A percentile compares a stretch with the other conserved stretches of the same genome.
phyloP scores from a whole-genome alignment of 2,888 invertebrate species.

The Cheilosia variabilis region DNA sequence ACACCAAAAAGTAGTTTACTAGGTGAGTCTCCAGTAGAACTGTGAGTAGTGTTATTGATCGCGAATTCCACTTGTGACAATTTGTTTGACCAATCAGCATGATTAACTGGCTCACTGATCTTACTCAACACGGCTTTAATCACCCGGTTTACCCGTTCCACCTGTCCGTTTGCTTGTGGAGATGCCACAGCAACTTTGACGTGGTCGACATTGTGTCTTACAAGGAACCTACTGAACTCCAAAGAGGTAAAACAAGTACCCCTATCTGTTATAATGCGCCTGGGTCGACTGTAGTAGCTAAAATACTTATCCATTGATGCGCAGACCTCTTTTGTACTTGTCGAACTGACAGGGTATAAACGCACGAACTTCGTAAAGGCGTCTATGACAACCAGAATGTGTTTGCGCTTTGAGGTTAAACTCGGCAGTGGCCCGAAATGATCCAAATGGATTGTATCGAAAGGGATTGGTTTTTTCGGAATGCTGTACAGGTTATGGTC shows the following conservation, averaged over 20 bases:
- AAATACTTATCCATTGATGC: conserved; percentile 15
- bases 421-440: conserved; percentile 21
- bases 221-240: conserved; percentile 10
- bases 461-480: conserved; percentile 28
- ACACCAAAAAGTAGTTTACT: too few species aligned
- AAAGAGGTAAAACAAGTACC: conserved; percentile 40
- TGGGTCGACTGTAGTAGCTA: conserved; percentile 9
- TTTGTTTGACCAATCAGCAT: too few species aligned
- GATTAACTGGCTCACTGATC: too few species aligned
- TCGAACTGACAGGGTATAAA: conserved; percentile 6
- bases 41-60: too few species aligned
- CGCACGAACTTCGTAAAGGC: not conserved
- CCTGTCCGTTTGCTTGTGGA: too few species aligned
- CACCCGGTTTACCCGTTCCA: too few species aligned
- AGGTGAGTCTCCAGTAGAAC: too few species aligned
- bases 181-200: not conserved
- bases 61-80: too few species aligned
- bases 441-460: conserved; percentile 18
- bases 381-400: too few species aligned
- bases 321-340: conserved; percentile 12
- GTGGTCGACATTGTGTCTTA: not conserved
- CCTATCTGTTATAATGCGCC: not conserved
- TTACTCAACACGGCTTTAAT: too few species aligned
- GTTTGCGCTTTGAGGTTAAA: too few species aligned
- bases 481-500: conserved; percentile 28